Conservation (phyloP, 2,888 invertebrate species). For the Oscheius onirici region DNA sequence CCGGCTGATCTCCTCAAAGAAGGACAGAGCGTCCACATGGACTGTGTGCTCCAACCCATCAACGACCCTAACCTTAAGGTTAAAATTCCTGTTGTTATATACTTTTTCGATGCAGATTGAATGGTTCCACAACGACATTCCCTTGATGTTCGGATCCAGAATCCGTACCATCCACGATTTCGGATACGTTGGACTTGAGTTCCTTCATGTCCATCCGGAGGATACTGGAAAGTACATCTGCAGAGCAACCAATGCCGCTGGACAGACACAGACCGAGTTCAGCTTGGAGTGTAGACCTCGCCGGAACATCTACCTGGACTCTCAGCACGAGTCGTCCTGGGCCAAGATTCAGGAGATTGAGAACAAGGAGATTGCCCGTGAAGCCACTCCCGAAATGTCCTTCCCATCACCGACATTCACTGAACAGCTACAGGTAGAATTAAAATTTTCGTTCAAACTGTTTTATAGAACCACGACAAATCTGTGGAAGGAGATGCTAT, state of each 20-base stretch:
- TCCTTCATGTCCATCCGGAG: conserved; percentile 66
- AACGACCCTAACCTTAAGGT: conserved; percentile 91
- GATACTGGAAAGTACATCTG: conserved; percentile 74
- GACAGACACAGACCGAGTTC: conserved; percentile 83
- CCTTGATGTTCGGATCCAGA: conserved; percentile 82
- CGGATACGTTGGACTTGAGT: conserved; percentile 87
- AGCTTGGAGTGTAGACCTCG: conserved; percentile 44
- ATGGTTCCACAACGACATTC: conserved; percentile 93
- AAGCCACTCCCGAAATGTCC: conserved; percentile 64
- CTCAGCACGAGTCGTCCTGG: conserved; percentile 90
- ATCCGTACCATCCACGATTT: conserved; percentile 97
- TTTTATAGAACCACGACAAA: conserved; percentile 72
- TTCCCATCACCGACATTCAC: conserved; percentile 70
- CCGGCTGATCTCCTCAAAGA: conserved; percentile 81
- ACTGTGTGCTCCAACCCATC: conserved; percentile 90
- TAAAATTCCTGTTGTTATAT: neutral
- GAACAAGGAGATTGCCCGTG: conserved; percentile 74
- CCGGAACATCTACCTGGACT: conserved; percentile 77
- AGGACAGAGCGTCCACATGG: conserved; percentile 73
- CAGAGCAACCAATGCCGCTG: conserved; percentile 71
- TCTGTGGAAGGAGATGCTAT: conserved; percentile 66
- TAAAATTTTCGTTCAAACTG: neutral
- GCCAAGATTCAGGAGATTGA: conserved; percentile 90
- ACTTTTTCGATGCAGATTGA: conserved; percentile 87
- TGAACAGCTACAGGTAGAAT: conserved; percentile 48